phyloP scores from a whole-genome alignment of 1,140 invertebrate species.

The Pseudomyrmex dendroicus region DNA sequence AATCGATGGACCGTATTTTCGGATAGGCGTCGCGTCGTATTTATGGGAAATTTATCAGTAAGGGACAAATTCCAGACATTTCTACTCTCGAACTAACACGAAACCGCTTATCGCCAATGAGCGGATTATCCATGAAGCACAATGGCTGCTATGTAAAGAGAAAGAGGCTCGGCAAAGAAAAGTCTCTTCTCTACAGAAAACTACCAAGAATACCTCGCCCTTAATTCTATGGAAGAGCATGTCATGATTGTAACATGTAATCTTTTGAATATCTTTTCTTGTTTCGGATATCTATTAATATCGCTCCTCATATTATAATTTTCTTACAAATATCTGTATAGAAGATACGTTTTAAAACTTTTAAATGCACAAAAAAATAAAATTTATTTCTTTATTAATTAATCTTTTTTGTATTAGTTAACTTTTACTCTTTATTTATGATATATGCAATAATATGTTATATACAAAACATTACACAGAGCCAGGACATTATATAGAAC shows the following conservation, averaged over 20 bases:
- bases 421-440: no score
- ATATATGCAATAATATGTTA: background rate
- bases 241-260: background rate
- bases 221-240: constrained; percentile 1
- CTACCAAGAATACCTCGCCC: background rate
- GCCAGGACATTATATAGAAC: background rate
- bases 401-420: no score
- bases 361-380: no score
- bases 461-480: background rate
- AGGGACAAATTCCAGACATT: background rate
- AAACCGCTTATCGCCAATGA: constrained; percentile 16
- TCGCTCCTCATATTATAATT: background rate
- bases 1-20: constrained; percentile 23
- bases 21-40: constrained; percentile 37
- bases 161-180: background rate
- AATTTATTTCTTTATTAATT: no score
- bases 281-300: no score
- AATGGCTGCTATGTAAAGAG: constrained; percentile 6
- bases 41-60: constrained; percentile 56
- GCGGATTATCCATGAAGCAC: constrained; percentile 21
- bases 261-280: background rate
- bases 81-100: constrained; percentile 9
- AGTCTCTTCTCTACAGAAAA: background rate
- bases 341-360: no score
- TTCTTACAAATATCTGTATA: background rate